phyloP scores from a whole-genome alignment of 92 coral and sea anemone species.

The Epizoanthus fatuus region DNA sequence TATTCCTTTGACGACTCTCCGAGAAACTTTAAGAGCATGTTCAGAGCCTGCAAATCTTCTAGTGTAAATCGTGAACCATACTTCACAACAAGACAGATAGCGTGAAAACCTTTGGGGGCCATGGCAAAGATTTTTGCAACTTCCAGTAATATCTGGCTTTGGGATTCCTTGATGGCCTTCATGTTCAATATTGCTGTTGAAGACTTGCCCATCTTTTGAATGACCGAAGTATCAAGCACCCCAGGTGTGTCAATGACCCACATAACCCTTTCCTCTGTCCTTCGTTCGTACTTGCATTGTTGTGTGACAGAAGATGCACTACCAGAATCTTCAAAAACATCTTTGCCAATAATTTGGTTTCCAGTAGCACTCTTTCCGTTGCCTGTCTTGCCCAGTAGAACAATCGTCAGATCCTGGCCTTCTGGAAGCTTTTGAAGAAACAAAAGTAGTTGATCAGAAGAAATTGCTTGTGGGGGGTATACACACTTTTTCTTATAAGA shows the following conservation, averaged over 20 bases:
- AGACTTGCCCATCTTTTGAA: not conserved
- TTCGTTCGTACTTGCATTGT: slow-evolving; percentile 12
- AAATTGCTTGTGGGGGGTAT: not conserved
- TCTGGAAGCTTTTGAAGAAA: slow-evolving; percentile 1
- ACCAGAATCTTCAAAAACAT: not conserved
- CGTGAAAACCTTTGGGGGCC: slow-evolving; percentile 57
- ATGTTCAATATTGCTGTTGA: not conserved
- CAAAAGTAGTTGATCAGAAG: not conserved
- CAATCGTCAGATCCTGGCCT: slow-evolving; percentile 27
- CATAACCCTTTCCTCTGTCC: slow-evolving; percentile 38
- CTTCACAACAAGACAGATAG: slow-evolving; percentile 23
- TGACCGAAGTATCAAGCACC: slow-evolving; percentile 16
- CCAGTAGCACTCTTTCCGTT: slow-evolving; percentile 54
- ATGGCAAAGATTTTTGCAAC: slow-evolving; percentile 34
- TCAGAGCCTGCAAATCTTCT: slow-evolving; percentile 31
- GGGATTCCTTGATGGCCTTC: not conserved
- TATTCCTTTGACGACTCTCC: not conserved
- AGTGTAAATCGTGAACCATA: slow-evolving; percentile 39
- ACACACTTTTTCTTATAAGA: too few species aligned
- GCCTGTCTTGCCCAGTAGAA: slow-evolving; percentile 47
- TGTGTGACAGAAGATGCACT: slow-evolving; percentile 33
- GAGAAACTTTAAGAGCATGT: slow-evolving; percentile 19
- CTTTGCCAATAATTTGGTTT: slow-evolving; percentile 40
- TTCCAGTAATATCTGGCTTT: slow-evolving; percentile 6
- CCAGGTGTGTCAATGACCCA: slow-evolving; percentile 61